Conservation (phyloP, 2,113 vertebrate species). For the Oriolus oriolus region DNA sequence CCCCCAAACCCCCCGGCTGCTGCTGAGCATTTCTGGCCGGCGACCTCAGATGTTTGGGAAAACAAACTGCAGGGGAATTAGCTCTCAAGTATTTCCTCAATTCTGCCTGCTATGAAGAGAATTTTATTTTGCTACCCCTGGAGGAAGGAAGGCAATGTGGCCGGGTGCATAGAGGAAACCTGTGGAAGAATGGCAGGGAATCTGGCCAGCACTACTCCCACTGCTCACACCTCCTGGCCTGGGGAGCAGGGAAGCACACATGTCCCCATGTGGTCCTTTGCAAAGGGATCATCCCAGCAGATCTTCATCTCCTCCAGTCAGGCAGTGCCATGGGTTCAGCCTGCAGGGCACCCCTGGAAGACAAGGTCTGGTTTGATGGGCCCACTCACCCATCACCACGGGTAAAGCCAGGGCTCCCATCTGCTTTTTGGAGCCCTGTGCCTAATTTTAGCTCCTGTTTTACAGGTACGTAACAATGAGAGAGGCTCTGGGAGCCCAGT, state of each 20-base stretch:
- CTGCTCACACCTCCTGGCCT: neutral
- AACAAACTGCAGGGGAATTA: conserved; percentile 34
- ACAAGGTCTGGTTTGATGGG: neutral
- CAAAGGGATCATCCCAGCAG: neutral
- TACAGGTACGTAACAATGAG: accelerated
- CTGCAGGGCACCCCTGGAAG: neutral
- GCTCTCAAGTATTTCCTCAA: conserved; percentile 52
- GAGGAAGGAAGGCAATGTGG: neutral
- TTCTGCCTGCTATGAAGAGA: conserved; percentile 20
- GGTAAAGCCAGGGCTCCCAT: neutral
- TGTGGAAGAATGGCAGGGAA: neutral
- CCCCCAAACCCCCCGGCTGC: accelerated
- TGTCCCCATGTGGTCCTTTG: accelerated
- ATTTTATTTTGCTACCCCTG: conserved; percentile 16
- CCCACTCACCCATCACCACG: accelerated
- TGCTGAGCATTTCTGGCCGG: neutral
- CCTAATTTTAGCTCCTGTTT: neutral
- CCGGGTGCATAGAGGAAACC: neutral
- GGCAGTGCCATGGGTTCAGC: neutral
- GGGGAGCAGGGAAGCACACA: neutral
- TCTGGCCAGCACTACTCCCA: neutral
- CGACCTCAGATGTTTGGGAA: neutral
- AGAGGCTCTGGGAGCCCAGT: neutral
- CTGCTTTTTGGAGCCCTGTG: neutral
- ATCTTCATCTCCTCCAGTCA: no score